Percentiles rank a stretch among this genome's conserved stretches.
Evolutionary conservation across 1,140 invertebrate species (phyloP).

Genomic region (Camponotus floridanus): DNA sequence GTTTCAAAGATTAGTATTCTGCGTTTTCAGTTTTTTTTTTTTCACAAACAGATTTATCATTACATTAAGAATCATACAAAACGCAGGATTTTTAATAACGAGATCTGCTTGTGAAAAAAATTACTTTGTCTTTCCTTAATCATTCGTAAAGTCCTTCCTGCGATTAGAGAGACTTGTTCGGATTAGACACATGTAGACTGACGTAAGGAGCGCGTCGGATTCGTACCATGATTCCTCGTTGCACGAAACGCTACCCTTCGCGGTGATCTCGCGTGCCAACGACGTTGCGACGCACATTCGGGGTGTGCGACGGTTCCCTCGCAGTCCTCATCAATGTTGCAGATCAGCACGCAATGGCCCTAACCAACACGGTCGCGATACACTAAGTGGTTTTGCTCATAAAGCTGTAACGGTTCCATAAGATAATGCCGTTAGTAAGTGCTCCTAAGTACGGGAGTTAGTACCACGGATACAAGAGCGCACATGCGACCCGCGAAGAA

Average conservation of each 20-base stretch:
- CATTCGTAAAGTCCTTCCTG: not conserved
- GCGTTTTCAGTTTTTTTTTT: not conserved
- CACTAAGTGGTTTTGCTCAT: constrained; percentile 86
- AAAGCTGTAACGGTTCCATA: constrained; percentile 78
- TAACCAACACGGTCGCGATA: constrained; percentile 76
- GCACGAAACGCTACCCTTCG: constrained; percentile 48
- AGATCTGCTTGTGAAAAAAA: too few species aligned
- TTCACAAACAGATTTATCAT: not conserved
- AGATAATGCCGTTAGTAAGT: constrained; percentile 72
- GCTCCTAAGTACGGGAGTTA: constrained; percentile 58
- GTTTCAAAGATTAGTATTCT: not conserved
- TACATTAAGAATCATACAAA: not conserved
- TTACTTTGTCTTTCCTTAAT: not conserved
- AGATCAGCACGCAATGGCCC: constrained; percentile 78
- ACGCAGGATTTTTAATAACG: not conserved
- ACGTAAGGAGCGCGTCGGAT: constrained; percentile 6
- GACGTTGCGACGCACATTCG: constrained; percentile 58
- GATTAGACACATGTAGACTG: not conserved
- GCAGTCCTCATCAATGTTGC: constrained; percentile 83
- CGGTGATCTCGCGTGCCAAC: constrained; percentile 47
- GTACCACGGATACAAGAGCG: constrained; percentile 24
- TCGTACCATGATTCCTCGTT: constrained; percentile 16
- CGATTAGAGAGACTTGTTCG: not conserved
- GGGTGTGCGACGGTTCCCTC: constrained; percentile 44
- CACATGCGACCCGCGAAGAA: constrained; percentile 70